Evolutionary conservation across 2,113 vertebrate genomes (phyloP).

Genomic region (Corapipo altera): DNA sequence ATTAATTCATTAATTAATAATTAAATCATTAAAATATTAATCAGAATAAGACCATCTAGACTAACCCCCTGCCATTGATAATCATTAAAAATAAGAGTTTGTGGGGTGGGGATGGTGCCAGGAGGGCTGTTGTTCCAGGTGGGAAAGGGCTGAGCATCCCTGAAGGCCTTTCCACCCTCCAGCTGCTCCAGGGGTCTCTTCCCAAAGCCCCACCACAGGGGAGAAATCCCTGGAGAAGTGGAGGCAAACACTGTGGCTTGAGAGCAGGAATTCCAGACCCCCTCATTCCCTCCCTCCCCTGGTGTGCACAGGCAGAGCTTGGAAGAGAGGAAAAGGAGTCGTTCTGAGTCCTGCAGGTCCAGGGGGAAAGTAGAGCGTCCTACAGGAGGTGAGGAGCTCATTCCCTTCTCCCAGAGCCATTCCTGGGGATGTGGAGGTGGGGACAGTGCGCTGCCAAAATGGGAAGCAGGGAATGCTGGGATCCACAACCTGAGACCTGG

Average conservation of each 20-base stretch:
- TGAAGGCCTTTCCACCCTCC: background rate
- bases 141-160: background rate
- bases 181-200: background rate
- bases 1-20: too few species aligned
- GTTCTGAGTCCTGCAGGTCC: fast-evolving
- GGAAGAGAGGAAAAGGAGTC: background rate
- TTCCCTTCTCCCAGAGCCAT: too few species aligned
- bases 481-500: background rate
- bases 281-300: background rate
- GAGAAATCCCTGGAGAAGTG: background rate
- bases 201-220: background rate
- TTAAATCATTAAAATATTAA: background rate
- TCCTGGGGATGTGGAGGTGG: background rate
- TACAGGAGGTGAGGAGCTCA: background rate
- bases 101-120: background rate
- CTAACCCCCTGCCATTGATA: background rate
- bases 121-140: background rate
- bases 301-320: background rate
- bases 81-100: background rate
- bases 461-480: background rate
- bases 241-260: fast-evolving
- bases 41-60: too few species aligned
- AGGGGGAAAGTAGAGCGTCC: background rate
- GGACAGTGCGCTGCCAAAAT: fast-evolving
- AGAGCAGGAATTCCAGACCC: background rate